Evolutionary conservation across 2,797 vertebrate genomes (phyloP), one percentile per base, ranked within the genome.

Genomic region (Tympanoctomys barrerae): DNA sequence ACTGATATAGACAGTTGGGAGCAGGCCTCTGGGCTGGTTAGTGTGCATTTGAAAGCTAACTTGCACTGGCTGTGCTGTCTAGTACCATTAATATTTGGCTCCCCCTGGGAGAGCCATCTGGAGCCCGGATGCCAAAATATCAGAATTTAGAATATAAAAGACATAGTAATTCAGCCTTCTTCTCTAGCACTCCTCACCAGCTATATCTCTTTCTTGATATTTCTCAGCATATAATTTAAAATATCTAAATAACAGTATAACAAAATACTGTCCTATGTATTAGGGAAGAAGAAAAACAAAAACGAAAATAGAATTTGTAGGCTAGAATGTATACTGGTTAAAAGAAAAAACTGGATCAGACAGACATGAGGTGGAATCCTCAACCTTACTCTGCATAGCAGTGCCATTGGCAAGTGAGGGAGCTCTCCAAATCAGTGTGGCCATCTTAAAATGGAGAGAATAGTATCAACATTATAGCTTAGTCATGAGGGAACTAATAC

Each of bases 171-270:
- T 59, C 59, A 52, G 7, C 62, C 6, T 42, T 22, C n/a, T 42
- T 66, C 57, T 80, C 33, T 79, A 73, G 80, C 7, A 10, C 10
- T 93, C 24, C 31, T 28, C 10, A 57, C 57, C 33, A 75, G 73
- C 81, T 75, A 66, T 81, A 95, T 64, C 42, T 78, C 71, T 28
- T 54, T 64, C 42, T 85, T 84, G 79, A 95, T 89, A 84, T 92
- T 92, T 95, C 85, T 89, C 70, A 95, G 85, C 71, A 36, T 79
- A 62, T 52, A 84, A 62, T 59, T 89, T 89, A 89, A 68, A 92
- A 78, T 39, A 88, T 28, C 28, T 54, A 89, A 85, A 64, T 62
- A 78, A 61, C 26, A 18, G 61, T 66, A 66, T 6, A 46, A 71
- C 71, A 59, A n/a, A 92, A 62, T 71, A 42, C 42, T 68, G 42